These are phyloP conservation scores for Tachyglossus aculeatus DNA, from an alignment of 2,797 vertebrate genomes.

Conservation along the genomic window DNA sequence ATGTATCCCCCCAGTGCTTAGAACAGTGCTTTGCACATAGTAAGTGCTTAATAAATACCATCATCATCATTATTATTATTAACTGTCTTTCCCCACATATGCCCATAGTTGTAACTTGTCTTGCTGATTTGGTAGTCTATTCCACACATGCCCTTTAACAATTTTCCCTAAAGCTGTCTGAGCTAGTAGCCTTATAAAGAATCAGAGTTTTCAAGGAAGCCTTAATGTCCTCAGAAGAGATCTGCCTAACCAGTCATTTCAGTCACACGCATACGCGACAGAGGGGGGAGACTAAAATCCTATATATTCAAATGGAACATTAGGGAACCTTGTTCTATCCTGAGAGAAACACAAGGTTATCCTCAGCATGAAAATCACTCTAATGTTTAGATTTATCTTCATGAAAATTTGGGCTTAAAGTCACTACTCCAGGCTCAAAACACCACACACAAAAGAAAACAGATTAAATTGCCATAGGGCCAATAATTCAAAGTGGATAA, in stretches of 20 bases:
- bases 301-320: background rate
- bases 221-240: background rate
- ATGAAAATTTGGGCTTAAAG: background rate
- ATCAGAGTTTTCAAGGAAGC: slow-evolving; percentile 1
- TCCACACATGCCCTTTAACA: background rate
- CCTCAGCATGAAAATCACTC: background rate
- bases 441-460: background rate
- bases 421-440: background rate
- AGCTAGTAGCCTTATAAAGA: background rate
- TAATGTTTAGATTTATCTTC: background rate
- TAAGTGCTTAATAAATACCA: no score
- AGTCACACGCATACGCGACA: background rate
- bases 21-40: no score
- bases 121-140: background rate
- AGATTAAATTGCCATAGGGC: no score
- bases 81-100: background rate
- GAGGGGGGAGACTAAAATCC: background rate
- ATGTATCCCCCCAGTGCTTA: no score
- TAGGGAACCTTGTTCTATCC: background rate
- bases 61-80: no score
- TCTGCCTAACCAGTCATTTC: background rate
- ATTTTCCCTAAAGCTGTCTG: slow-evolving; percentile 10
- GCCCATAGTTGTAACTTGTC: slow-evolving; percentile 8
- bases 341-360: background rate
- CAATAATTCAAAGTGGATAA: no score